These are phyloP conservation scores for Eueides isabella DNA, from an alignment of 1,140 invertebrate genomes.

Conservation along the genomic window DNA sequence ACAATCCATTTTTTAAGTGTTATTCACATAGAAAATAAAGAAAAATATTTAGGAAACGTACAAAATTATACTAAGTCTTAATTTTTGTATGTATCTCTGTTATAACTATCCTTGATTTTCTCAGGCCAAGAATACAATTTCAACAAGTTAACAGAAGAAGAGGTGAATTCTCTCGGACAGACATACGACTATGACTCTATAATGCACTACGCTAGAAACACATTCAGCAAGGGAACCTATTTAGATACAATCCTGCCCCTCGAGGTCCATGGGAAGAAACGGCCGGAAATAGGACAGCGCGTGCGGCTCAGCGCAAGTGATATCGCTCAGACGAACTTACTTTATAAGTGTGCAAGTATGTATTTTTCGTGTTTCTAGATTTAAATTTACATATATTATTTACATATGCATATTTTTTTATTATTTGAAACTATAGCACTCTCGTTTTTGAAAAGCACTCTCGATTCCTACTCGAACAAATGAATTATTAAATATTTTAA, in stretches of 20 bases:
- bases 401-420: too few species aligned
- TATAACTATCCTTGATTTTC: neutral
- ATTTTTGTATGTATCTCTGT: neutral
- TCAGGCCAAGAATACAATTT: conserved; percentile 99
- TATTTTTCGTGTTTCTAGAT: conserved; percentile 44
- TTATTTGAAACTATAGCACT: too few species aligned
- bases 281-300: conserved; percentile 97
- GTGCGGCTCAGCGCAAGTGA: conserved; percentile 95
- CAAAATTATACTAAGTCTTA: too few species aligned
- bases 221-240: conserved; percentile 97
- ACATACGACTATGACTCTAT: conserved; percentile 98
- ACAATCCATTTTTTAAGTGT: too few species aligned
- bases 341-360: conserved; percentile 97
- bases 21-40: too few species aligned
- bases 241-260: conserved; percentile 97
- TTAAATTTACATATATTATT: conserved; percentile 17
- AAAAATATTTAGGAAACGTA: too few species aligned
- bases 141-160: conserved; percentile 96
- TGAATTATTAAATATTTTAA: too few species aligned
- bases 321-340: conserved; percentile 97
- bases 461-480: too few species aligned
- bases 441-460: too few species aligned
- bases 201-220: conserved; percentile 99
- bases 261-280: conserved; percentile 89
- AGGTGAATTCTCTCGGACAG: conserved; percentile 96